Conservation (phyloP, 1,140 invertebrate genomes). For the Conus ventricosus region DNA sequence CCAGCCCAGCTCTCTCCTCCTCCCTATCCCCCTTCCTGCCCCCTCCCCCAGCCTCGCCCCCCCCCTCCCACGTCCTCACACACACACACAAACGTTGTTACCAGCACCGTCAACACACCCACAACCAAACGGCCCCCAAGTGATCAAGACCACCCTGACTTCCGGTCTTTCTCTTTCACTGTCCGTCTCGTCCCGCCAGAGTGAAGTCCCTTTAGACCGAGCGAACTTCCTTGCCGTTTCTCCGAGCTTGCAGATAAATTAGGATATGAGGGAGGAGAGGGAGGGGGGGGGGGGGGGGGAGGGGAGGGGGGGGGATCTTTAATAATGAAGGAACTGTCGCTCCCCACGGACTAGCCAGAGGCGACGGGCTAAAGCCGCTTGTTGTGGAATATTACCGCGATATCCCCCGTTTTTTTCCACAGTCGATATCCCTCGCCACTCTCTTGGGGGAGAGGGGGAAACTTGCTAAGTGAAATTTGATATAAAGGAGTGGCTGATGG, state of each 20-base stretch:
- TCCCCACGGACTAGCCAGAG: neutral
- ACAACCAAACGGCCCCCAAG: neutral
- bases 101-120: neutral
- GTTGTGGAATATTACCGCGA: constrained; percentile 38
- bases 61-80: too few relatives aligned
- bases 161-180: neutral
- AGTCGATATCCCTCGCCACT: constrained; percentile 22
- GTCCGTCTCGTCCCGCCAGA: too few relatives aligned
- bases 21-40: too few relatives aligned
- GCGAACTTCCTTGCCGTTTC: constrained; percentile 20
- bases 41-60: too few relatives aligned
- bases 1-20: too few relatives aligned
- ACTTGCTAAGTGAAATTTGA: constrained; percentile 39
- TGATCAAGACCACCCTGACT: neutral
- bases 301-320: constrained; percentile 20
- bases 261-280: constrained; percentile 31
- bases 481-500: constrained; percentile 27
- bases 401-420: constrained; percentile 28
- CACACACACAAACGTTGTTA: too few relatives aligned
- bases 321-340: constrained; percentile 36
- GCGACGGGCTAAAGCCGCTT: constrained; percentile 27
- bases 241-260: constrained; percentile 35
- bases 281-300: constrained; percentile 11
- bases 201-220: neutral
- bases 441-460: neutral